phyloP scores from a whole-genome alignment of 2,113 vertebrate species.

The Apistogramma diplotaenia region DNA sequence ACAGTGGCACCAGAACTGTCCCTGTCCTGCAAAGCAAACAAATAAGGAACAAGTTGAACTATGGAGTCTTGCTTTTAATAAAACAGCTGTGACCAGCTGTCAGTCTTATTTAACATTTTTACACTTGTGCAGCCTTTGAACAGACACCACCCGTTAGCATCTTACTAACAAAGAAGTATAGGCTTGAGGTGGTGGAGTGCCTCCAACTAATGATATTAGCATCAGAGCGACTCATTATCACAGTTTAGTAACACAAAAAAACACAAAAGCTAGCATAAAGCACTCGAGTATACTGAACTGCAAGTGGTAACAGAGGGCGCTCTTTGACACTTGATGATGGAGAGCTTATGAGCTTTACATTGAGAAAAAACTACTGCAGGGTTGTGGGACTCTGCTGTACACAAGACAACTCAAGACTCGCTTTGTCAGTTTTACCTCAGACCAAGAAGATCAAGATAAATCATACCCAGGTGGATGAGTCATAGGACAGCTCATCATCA shows the following conservation, averaged over 20 bases:
- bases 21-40: slow-evolving; percentile 78
- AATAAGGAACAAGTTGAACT: not conserved
- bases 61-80: not conserved
- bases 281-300: not conserved
- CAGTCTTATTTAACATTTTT: not conserved
- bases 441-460: not conserved
- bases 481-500: not conserved
- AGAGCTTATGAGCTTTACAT: slow-evolving; percentile 34
- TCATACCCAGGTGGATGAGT: not conserved
- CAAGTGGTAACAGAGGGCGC: not conserved
- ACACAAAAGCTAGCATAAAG: slow-evolving; percentile 2
- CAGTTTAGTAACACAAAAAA: not conserved
- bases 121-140: not conserved
- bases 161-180: not conserved
- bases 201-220: not conserved
- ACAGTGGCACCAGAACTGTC: slow-evolving; percentile 94
- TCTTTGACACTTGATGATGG: slow-evolving; percentile 15
- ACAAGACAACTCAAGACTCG: not conserved
- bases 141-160: not conserved
- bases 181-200: not conserved
- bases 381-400: not conserved
- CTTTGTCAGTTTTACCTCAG: not conserved
- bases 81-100: not conserved
- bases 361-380: slow-evolving; percentile 5
- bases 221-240: not conserved